Percentiles rank a stretch among this genome's conserved stretches.
These are phyloP conservation scores for Megaustenia siamemsis DNA, from an alignment of 2,888 invertebrate genomes.

Conservation along the genomic window DNA sequence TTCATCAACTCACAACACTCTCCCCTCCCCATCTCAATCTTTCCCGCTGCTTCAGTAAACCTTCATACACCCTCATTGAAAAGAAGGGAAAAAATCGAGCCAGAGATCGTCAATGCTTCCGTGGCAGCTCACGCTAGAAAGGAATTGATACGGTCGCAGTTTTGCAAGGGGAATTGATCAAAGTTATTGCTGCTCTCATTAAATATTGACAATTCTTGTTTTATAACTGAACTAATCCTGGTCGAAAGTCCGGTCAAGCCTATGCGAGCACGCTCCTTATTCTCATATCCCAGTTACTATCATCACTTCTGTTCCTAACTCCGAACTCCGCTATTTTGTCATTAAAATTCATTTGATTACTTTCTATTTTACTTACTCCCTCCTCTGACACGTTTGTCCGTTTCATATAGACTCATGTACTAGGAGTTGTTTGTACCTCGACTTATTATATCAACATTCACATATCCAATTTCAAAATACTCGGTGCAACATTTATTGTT, in stretches of 20 bases:
- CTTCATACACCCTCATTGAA: neutral
- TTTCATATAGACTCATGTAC: no score
- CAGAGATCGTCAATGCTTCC: neutral
- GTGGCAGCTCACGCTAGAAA: neutral
- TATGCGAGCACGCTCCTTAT: conserved; percentile 11
- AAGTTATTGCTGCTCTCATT: conserved; percentile 51
- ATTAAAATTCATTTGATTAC: no score
- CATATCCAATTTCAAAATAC: no score
- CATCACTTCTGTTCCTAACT: no score
- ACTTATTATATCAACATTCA: no score
- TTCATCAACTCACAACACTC: neutral
- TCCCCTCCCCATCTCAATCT: neutral
- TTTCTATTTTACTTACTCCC: no score
- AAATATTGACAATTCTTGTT: conserved; percentile 52
- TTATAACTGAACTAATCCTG: conserved; percentile 27
- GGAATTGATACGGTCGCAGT: neutral
- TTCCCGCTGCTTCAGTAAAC: neutral
- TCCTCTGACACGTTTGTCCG: no score
- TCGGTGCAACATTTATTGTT: no score
- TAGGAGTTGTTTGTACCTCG: no score
- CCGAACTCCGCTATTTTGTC: no score
- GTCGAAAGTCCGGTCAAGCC: conserved; percentile 9
- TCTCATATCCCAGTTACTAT: no score
- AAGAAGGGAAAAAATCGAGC: neutral
- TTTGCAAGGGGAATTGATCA: conserved; percentile 33